Evolutionary conservation across 2,113 vertebrate genomes (phyloP), one percentile per base, ranked within the genome.

Genomic region (Petroica traversi): DNA sequence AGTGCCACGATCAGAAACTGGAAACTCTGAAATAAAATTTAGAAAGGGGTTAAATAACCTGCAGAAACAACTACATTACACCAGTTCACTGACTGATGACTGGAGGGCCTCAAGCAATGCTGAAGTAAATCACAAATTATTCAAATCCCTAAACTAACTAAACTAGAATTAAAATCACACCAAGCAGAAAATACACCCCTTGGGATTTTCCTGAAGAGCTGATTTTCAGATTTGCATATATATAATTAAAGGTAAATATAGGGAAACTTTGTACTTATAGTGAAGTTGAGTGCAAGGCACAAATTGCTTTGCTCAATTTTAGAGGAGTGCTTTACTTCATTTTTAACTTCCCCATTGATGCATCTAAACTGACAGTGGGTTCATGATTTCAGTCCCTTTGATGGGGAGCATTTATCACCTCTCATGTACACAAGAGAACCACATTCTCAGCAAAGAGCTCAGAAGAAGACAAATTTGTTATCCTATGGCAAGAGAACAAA

Each of bases 131-230:
- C 68, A 95, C 67, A 95, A 88, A 97, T 96, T 96, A 95, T 87
- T 97, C 61, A 96, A 96, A 97, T 96, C 92, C 93, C 95, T 95
- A 94, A 98, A 96, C 87, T 91, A 97, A 77, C 92, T 95, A 93
- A 94, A 93, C 85, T 67, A 93, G 97, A 97, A 96, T 95, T 96
- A 96, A 93, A 92, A 97, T 97, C 88, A 95, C 61, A 93, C 83
- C 63, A 79, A 83, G 90, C 66, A 75, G 96, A 93, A 96, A 97
- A 97, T 89, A 83, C 7, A 77, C 45, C 74, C 64, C 29, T 74
- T 88, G 92, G 87, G 93, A 92, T 72, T 92, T 92, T 88, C 48
- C 62, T 74, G 36, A 95, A 86, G 95, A 92, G 75, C 31, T 67
- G 88, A 94, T 73, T 95, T 97, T 93, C 54, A 93, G 87, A 92